Percentiles rank a stretch among this genome's conserved stretches.
phyloP scores from a whole-genome alignment of 37 sponge, comb jelly and placozoan species.

The Oscarella lobularis region DNA sequence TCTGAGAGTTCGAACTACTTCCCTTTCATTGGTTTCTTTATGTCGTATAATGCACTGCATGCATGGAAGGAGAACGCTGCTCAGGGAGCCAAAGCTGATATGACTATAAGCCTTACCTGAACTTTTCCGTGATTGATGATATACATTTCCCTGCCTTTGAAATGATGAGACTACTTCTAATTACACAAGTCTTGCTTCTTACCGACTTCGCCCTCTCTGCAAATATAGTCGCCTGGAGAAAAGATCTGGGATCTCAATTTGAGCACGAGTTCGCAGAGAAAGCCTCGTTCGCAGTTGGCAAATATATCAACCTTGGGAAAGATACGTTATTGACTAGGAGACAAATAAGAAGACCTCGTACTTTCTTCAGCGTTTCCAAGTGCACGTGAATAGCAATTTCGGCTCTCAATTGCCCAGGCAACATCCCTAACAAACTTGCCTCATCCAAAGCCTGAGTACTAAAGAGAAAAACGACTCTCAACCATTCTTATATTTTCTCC shows the following conservation, averaged over 20 bases:
- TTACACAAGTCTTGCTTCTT: too few species aligned
- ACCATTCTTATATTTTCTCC: too few species aligned
- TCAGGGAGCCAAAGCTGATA: not conserved
- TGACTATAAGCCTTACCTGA: conserved; percentile 12
- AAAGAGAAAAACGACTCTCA: too few species aligned
- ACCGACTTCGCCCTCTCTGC: conserved; percentile 48
- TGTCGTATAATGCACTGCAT: not conserved
- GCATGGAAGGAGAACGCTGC: too few species aligned
- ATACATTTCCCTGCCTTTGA: conserved; percentile 56
- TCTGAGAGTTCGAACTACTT: conserved; percentile 18
- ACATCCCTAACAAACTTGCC: not conserved
- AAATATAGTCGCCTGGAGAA: conserved; percentile 56
- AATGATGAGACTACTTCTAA: not conserved
- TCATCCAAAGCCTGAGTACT: conserved; percentile 8
- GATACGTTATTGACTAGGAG: not conserved
- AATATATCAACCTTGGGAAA: conserved; percentile 48
- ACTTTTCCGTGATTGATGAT: conserved; percentile 44
- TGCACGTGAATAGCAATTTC: conserved; percentile 37
- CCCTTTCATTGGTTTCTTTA: conserved; percentile 6
- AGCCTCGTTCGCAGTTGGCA: conserved; percentile 38
- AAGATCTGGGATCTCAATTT: conserved; percentile 47
- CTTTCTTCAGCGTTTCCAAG: conserved; percentile 48
- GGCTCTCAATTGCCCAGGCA: not conserved
- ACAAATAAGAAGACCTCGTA: not conserved
- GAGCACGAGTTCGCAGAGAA: conserved; percentile 63